These are phyloP conservation scores for Hetaerina titia DNA, from an alignment of 2,888 invertebrate species.

Conservation along the genomic window DNA sequence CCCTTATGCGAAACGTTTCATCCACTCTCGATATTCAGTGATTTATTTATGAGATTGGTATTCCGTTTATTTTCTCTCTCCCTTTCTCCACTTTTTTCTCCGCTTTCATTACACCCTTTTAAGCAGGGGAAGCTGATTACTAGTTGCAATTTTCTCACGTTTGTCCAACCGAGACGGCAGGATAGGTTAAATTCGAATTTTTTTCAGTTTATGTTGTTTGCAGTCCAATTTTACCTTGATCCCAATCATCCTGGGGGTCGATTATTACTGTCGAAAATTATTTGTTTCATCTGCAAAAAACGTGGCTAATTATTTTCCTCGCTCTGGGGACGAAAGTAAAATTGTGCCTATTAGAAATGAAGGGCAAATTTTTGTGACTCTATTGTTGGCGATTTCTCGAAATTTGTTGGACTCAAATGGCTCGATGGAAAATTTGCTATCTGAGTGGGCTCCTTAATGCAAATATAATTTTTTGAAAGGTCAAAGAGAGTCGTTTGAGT, in stretches of 20 bases:
- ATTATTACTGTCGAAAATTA: background rate
- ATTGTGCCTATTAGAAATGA: background rate
- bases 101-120: background rate
- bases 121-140: background rate
- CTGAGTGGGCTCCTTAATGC: background rate
- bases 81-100: background rate
- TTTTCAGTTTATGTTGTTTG: background rate
- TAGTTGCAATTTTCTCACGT: background rate
- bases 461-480: slow-evolving; percentile 5
- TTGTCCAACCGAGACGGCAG: too few relatives aligned
- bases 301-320: background rate
- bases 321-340: background rate
- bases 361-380: background rate
- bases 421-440: background rate
- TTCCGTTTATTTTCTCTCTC: slow-evolving; percentile 30
- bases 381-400: background rate
- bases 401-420: background rate
- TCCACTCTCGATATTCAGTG: slow-evolving; percentile 55
- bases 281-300: background rate
- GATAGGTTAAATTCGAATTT: background rate
- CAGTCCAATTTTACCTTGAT: background rate
- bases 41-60: slow-evolving; percentile 62
- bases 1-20: slow-evolving; percentile 57
- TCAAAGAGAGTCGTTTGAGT: slow-evolving; percentile 1
- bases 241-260: background rate